Evolutionary conservation across 2,113 vertebrate genomes (phyloP).

Genomic region (Castor canadensis): DNA sequence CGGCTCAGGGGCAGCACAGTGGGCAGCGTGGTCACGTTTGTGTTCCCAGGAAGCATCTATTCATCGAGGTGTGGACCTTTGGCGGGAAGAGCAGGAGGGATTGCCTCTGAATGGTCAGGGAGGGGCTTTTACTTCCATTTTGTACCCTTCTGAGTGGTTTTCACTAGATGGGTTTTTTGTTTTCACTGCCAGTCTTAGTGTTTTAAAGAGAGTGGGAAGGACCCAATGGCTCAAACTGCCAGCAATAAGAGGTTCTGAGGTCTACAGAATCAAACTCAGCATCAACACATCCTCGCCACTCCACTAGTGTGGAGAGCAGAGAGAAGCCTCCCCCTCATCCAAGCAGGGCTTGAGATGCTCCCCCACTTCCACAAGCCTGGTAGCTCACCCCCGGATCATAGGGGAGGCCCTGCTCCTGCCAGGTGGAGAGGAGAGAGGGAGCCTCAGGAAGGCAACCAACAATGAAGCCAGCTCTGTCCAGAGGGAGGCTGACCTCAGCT

Average conservation of each 20-base stretch:
- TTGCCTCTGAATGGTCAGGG: not conserved
- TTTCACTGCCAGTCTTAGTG: fast-evolving
- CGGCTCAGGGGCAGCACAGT: not conserved
- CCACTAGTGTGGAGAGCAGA: too few species aligned
- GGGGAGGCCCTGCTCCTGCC: not conserved
- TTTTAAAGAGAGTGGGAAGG: not conserved
- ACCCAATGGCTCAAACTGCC: fast-evolving
- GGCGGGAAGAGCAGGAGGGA: too few species aligned
- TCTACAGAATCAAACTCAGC: not conserved
- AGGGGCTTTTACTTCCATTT: not conserved
- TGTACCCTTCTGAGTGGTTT: fast-evolving
- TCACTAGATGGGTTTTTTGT: not conserved
- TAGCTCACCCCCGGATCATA: not conserved
- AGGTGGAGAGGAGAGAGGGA: too few species aligned
- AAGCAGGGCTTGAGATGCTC: not conserved
- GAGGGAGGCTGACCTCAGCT: too few species aligned
- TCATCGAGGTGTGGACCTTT: not conserved
- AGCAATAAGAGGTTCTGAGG: not conserved
- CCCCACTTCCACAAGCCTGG: not conserved
- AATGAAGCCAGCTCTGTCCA: fast-evolving
- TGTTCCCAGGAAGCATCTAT: fast-evolving
- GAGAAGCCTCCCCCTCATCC: not conserved
- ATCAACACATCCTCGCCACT: not conserved
- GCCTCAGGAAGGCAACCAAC: not conserved
- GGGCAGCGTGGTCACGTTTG: too few species aligned